Base-by-base conservation (phyloP, 2,888 invertebrate species). In the Ecliptopera silaceata region DNA sequence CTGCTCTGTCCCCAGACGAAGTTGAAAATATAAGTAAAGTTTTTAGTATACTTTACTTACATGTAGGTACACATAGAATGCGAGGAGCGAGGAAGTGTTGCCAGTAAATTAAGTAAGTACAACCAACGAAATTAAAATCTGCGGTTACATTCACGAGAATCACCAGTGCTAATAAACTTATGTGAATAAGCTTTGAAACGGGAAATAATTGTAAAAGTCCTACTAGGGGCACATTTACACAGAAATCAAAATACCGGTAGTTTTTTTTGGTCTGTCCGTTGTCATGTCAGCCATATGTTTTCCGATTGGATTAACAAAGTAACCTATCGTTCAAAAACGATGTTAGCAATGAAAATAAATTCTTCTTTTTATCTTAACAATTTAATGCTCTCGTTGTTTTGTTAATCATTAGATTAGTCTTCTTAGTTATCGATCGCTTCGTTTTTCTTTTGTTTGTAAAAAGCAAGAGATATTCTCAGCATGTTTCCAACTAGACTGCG, bases 91-190 rank as follows among this genome's bases (percentile, higher is more conserved):
- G 66, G 70, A 72, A 74, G 66, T 71, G 75, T 71, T 58, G 70
- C 13, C 74, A 78, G 74, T 77, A 77, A 79, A 82, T 83, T 79
- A 78, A 78, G 68, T 72, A 72, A 72, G 72, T 72, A 80, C 72
- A 77, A 79, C 76, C 71, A 72, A 72, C 69, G 66, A 81, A 84
- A 84, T 84, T 82, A 83, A 84, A 85, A 82, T 78, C 74, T 76
- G 82, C 71, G 82, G 82, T 74, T 73, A 76, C 77, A 77, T 80
- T 73, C 74, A 71, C 66, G 72, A 72, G 68, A 64, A 72, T 71
- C 69, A 66, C 66, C 62, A 64, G 66, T 73, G 66, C 71, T 82
- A 84, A 83, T 82, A 82, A 79, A 82, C 76, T 79, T 75, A 75
- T 70, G 69, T 72, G 77, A 75, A 75, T 75, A 72, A 68, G 70